Evolutionary conservation across 2,888 invertebrate species (phyloP).

Genomic region (Dasypogon diadema): DNA sequence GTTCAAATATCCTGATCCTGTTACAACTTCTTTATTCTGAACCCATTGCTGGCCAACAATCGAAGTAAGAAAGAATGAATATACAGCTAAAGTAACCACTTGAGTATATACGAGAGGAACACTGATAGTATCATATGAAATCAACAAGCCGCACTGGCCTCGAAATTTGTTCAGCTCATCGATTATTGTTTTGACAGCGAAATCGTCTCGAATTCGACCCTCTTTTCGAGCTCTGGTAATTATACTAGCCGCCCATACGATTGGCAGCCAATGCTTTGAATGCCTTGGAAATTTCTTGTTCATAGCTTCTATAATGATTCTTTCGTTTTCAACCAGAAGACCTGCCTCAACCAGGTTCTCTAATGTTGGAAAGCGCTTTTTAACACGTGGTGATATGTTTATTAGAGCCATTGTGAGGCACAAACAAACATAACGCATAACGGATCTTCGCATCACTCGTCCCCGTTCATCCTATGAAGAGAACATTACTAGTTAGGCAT

Average conservation of each 20-base stretch:
- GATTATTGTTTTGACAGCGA: slow-evolving; percentile 91
- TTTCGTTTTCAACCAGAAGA: slow-evolving; percentile 84
- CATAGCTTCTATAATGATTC: slow-evolving; percentile 80
- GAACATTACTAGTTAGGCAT: slow-evolving; percentile 56
- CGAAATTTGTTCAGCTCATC: slow-evolving; percentile 89
- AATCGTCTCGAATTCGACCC: slow-evolving; percentile 89
- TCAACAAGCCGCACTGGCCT: slow-evolving; percentile 80
- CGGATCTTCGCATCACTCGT: slow-evolving; percentile 83
- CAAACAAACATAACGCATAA: slow-evolving; percentile 86
- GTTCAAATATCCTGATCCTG: slow-evolving; percentile 68
- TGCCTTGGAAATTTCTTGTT: slow-evolving; percentile 86
- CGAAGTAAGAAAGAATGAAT: slow-evolving; percentile 90
- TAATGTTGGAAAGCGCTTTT: slow-evolving; percentile 87
- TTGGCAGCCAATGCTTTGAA: slow-evolving; percentile 91
- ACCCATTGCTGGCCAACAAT: slow-evolving; percentile 92
- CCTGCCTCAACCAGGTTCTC: slow-evolving; percentile 89
- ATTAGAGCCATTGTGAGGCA: slow-evolving; percentile 89
- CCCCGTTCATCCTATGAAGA: slow-evolving; percentile 79
- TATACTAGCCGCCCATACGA: slow-evolving; percentile 92
- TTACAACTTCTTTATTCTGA: slow-evolving; percentile 70
- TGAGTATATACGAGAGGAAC: slow-evolving; percentile 87
- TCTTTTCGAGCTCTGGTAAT: slow-evolving; percentile 91
- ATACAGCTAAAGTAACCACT: slow-evolving; percentile 92
- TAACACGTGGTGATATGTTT: slow-evolving; percentile 88
- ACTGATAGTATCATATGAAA: slow-evolving; percentile 82